A percentile compares a stretch with the other conserved stretches of the same genome.
phyloP scores from a whole-genome alignment of 2,797 vertebrate genomes.

The Eospalax fontanierii region DNA sequence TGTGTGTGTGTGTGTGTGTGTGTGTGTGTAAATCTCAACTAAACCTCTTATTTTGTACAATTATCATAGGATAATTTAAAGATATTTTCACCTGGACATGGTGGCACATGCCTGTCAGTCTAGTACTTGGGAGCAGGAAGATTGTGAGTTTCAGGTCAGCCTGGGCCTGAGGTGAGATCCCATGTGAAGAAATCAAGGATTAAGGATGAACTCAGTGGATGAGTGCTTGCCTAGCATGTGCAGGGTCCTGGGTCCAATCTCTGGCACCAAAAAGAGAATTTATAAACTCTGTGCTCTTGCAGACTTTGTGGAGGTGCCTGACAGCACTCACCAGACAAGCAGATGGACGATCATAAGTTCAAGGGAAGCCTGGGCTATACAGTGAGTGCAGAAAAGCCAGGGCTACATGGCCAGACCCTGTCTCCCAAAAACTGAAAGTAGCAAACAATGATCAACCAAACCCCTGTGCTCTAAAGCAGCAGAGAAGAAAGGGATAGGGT shows the following conservation, averaged over 20 bases:
- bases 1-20: neutral
- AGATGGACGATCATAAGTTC: neutral
- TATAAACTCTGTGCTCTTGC: neutral
- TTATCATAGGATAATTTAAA: neutral
- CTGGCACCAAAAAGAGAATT: neutral
- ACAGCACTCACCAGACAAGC: neutral
- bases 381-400: neutral
- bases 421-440: neutral
- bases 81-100: neutral
- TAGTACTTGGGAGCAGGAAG: neutral
- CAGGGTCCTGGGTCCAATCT: neutral
- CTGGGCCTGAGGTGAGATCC: neutral
- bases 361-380: neutral
- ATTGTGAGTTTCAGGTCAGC: neutral
- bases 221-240: too few relatives aligned
- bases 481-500: neutral
- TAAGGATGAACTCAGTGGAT: neutral
- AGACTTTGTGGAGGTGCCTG: neutral
- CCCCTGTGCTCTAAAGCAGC: neutral
- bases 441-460: neutral
- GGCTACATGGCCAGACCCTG: neutral
- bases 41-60: neutral
- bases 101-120: too few relatives aligned
- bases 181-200: neutral
- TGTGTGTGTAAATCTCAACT: neutral